Conservation (phyloP, 2,888 invertebrate genomes). For the Eugnorisma glareosa region DNA sequence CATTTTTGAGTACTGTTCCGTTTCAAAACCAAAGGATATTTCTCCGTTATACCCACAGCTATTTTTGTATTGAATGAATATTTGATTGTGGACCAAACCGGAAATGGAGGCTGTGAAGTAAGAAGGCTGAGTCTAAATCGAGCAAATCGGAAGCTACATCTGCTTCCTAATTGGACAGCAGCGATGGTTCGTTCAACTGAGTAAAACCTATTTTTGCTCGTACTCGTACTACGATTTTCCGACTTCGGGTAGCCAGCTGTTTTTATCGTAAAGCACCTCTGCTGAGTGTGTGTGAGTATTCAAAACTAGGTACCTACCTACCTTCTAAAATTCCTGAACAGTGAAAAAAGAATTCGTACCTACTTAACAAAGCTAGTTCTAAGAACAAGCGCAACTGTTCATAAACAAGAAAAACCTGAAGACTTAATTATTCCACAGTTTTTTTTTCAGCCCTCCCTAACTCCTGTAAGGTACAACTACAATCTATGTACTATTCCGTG, state of each 20-base stretch:
- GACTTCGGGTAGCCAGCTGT: constrained; percentile 19
- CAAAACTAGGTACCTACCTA: not conserved
- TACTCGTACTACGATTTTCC: constrained; percentile 20
- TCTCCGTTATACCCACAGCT: constrained; percentile 57
- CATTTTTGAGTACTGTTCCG: constrained; percentile 61
- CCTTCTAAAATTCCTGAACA: not conserved
- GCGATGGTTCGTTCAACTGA: constrained; percentile 68
- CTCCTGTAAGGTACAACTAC: not conserved
- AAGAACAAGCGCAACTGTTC: not conserved
- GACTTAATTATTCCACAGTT: not conserved
- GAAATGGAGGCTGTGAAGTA: constrained; percentile 61
- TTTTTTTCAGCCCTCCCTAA: not conserved
- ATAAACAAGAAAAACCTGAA: not conserved
- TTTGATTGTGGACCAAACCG: constrained; percentile 68
- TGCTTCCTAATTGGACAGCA: constrained; percentile 76
- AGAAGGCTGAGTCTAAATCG: constrained; percentile 77
- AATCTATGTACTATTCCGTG: not conserved
- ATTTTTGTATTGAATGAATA: constrained; percentile 76
- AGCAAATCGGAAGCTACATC: constrained; percentile 72
- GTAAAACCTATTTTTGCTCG: constrained; percentile 51
- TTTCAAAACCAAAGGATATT: constrained; percentile 67
- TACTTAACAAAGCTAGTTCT: not conserved
- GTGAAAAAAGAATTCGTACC: not conserved
- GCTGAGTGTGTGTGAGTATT: not conserved
- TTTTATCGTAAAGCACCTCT: constrained; percentile 14